Evolutionary conservation across 2,888 invertebrate genomes (phyloP).

Genomic region (Erebia aethiops): DNA sequence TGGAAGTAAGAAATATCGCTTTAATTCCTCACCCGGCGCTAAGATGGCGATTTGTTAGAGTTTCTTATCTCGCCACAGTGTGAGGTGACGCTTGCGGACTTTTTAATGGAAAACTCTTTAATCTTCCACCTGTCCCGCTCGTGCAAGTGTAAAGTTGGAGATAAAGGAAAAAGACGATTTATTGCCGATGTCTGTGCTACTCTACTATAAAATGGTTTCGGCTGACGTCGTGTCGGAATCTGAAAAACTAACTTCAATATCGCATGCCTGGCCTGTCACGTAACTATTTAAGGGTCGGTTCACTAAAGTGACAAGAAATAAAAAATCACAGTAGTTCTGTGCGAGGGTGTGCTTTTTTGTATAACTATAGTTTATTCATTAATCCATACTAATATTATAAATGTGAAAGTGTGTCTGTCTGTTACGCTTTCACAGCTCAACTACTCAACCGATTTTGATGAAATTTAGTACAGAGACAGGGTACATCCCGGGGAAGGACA

Average conservation of each 20-base stretch:
- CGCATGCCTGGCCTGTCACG: too few species aligned
- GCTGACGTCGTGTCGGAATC: background rate
- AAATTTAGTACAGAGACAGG: too few species aligned
- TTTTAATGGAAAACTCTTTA: conserved; percentile 25
- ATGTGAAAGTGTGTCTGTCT: too few species aligned
- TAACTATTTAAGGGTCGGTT: too few species aligned
- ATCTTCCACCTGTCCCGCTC: conserved; percentile 16
- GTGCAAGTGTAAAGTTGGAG: conserved; percentile 1
- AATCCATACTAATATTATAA: too few species aligned
- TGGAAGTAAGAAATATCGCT: conserved; percentile 14
- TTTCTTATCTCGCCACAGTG: conserved; percentile 16
- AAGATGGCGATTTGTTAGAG: conserved; percentile 27
- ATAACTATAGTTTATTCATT: too few species aligned
- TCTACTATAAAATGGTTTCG: background rate
- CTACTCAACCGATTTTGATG: too few species aligned
- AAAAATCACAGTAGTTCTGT: too few species aligned
- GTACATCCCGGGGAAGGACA: too few species aligned
- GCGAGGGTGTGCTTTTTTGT: too few species aligned
- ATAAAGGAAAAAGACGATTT: conserved; percentile 7
- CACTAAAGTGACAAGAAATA: too few species aligned
- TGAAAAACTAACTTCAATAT: background rate
- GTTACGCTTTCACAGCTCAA: too few species aligned
- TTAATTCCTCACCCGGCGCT: conserved; percentile 25
- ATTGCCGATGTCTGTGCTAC: background rate
- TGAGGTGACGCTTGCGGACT: conserved; percentile 2